Conservation (phyloP, 2,888 invertebrate genomes). For the Papilio gigon region DNA sequence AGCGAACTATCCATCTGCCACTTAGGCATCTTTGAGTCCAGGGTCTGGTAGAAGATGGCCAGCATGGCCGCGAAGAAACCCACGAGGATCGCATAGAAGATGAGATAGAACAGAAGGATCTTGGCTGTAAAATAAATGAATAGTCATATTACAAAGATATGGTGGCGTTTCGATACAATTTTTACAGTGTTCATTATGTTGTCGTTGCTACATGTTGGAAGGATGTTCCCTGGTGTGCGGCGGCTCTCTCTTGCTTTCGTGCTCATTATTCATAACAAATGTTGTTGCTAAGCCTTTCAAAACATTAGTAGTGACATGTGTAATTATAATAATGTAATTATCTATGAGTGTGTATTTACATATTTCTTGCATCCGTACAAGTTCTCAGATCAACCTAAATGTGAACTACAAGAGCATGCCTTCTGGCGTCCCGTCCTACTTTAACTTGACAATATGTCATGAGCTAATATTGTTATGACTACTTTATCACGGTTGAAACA, state of each 20-base stretch:
- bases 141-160: too few species aligned
- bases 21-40: conserved; percentile 92
- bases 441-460: background rate
- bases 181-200: too few species aligned
- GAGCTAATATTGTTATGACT: background rate
- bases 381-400: conserved; percentile 18
- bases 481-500: background rate
- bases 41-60: conserved; percentile 96
- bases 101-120: conserved; percentile 96
- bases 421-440: background rate
- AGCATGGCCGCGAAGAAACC: conserved; percentile 98
- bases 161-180: too few species aligned
- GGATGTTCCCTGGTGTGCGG: too few species aligned
- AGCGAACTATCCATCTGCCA: conserved; percentile 93
- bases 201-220: too few species aligned
- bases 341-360: conserved; percentile 13
- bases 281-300: background rate
- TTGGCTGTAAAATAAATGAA: conserved; percentile 87
- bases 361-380: conserved; percentile 21
- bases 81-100: conserved; percentile 95
- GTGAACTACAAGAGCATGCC: background rate
- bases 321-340: conserved; percentile 18
- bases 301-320: background rate
- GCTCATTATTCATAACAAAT: background rate
- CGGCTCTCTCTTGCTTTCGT: background rate